These are phyloP conservation scores for Apolygus lucorum DNA, from an alignment of 1,140 invertebrate species.

Conservation along the genomic window DNA sequence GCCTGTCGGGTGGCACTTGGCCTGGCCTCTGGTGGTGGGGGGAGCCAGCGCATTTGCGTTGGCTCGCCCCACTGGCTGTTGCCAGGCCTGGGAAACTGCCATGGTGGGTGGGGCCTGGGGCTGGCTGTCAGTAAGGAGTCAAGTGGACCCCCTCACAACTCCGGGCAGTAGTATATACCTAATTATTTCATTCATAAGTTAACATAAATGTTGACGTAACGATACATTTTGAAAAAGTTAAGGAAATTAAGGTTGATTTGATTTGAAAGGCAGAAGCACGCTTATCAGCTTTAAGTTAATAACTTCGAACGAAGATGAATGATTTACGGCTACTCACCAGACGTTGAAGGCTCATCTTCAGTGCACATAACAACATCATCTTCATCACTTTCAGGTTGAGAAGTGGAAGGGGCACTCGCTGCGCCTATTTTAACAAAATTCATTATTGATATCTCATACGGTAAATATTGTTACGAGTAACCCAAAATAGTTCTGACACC, in stretches of 20 bases:
- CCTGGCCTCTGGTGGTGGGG: too few relatives aligned
- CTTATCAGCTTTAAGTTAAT: background rate
- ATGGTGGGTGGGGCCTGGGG: too few relatives aligned
- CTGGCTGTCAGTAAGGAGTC: too few relatives aligned
- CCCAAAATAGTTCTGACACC: background rate
- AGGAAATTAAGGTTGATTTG: too few relatives aligned
- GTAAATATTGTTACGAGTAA: background rate
- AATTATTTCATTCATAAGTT: too few relatives aligned
- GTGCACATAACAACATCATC: slow-evolving; percentile 3
- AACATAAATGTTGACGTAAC: too few relatives aligned
- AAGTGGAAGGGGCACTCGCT: background rate
- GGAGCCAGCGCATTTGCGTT: too few relatives aligned
- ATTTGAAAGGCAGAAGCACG: too few relatives aligned
- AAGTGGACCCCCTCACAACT: background rate
- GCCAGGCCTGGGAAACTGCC: too few relatives aligned
- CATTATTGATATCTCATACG: background rate
- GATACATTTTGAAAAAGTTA: too few relatives aligned
- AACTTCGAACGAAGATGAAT: background rate
- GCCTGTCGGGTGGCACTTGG: too few relatives aligned
- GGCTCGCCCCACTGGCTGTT: too few relatives aligned
- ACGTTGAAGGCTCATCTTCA: slow-evolving; percentile 7
- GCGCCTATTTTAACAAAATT: background rate
- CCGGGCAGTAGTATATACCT: background rate
- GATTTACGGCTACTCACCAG: background rate
- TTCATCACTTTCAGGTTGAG: slow-evolving; percentile 13